Evolutionary conservation across 2,113 vertebrate species (phyloP).

Genomic region (Cervus canadensis): DNA sequence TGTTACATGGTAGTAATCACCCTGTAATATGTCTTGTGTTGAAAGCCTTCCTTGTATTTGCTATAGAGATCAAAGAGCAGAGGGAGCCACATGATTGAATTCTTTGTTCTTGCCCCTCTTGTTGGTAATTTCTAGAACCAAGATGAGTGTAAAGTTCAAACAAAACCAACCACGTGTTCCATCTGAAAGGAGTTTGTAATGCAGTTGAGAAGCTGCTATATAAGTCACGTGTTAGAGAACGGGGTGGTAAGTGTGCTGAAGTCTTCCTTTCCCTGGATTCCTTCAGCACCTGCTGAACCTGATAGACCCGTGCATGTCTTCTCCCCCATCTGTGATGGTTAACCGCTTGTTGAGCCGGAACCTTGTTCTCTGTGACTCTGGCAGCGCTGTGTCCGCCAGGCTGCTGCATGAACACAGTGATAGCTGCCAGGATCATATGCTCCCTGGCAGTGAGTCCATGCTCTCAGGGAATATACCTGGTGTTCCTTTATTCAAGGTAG

Average conservation of each 20-base stretch:
- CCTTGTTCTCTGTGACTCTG: not conserved
- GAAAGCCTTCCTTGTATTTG: not conserved
- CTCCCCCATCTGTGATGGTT: accelerated
- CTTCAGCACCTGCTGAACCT: not conserved
- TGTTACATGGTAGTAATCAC: not conserved
- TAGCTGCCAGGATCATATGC: not conserved
- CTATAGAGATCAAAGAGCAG: not conserved
- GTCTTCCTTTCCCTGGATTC: not conserved
- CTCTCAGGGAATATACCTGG: not conserved
- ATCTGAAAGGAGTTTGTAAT: not conserved
- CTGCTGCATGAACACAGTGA: not conserved
- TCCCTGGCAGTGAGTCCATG: not conserved
- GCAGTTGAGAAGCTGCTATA: not conserved
- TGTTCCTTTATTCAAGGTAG: not conserved
- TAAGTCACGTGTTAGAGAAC: not conserved
- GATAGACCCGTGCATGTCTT: not conserved
- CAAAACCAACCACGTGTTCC: not conserved
- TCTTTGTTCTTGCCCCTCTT: not conserved
- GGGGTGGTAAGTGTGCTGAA: not conserved
- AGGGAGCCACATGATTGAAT: not conserved
- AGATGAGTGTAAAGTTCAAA: not conserved
- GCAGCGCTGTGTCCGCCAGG: not conserved
- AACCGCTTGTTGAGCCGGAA: not conserved
- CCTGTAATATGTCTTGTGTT: not conserved
- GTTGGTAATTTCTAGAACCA: not conserved